Base-by-base conservation (phyloP, 23 tunicate genomes). In the Styela plicata region DNA sequence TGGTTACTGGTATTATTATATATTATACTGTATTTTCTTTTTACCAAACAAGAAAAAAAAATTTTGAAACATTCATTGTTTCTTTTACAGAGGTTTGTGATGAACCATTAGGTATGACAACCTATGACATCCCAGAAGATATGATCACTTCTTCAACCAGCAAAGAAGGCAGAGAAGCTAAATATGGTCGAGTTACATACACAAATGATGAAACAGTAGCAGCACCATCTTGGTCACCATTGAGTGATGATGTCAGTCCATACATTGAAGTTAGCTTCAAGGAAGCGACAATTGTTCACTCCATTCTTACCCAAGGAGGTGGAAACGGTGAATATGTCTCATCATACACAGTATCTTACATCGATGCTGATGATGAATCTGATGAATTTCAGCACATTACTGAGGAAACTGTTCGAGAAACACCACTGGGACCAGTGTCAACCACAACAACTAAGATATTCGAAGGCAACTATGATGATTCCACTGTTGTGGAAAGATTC, bases 251-350 rank as follows among this genome's bases (percentile, higher is more conserved):
- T 80, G 30, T 34, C 27, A 44, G 57, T 21, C 97, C 97, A 17
- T 91, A 82, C 69, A 63, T 91, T 63, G 90, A 86, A 70, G 85
- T 91, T 3, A 63, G 37, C 24, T 86, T 86, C 57, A 73, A 62
- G 1, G 20, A 83, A 20, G 78, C 61, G 3, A 85, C 82, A 24
- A 74, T 29, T 26, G 78, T 91, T 28, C 83, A 87, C 1, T 85
- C 90, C 0, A 86, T 91, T 28, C 78, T 91, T 13, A 91, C 97
- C 16, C 90, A 91, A 71, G 97, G 90, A 25, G 97, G 97, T 16
- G 82, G 52, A 23, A 86, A 91, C 63, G 90, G 97, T 10, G 86
- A 83, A 34, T 86, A 69, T 34, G 90, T 82, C 13, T 28, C 69
- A 24, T 21, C 68, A 33, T 91, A 86, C 57, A 62, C 31, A 13